Evolutionary conservation across 1,140 invertebrate species (phyloP), one percentile per base, ranked within the genome.

Genomic region (Hermetia illucens): DNA sequence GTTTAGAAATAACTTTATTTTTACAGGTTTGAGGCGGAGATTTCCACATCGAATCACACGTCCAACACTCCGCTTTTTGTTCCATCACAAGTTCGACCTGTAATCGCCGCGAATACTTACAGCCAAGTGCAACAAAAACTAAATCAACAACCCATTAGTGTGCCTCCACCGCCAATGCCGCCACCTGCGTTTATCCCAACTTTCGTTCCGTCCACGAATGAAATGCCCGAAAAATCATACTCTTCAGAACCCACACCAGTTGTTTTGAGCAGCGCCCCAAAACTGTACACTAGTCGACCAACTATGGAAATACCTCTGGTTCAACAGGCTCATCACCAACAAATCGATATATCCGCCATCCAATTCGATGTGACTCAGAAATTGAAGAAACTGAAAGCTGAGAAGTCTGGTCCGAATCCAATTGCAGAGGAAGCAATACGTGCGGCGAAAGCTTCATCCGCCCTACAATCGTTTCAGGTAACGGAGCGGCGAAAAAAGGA

Each of bases 1-100:
- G 32, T 35, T 21, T 16, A 29, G 27, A 22, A 32, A 31, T 8
- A 53, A 40, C 40, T 46, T 22, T 40, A 18, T 49, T 50, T n/a
- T n/a, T n/a, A 9, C 46, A 84, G 81, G 46, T 89, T 89, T 59
- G 84, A 88, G 53, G 82, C 83, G n/a, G 84, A 88, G 63, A 87
- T 86, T 43, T 78, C 80, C 5, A 72, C 36, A 63, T 63, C 34
- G 53, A 59, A n/a, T 35, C 13, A 25, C 22, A 27, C 29, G 6
- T 48, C 46, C 6, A 27, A 46, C 2, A 46, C 51, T 4, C 50
- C 56, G 29, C 48, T 61, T 2, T 61, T 71, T 40, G 58, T 70
- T 24, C 62, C 69, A 17, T 62, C 64, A 17, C 62, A 69, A 34
- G 65, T 71, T 4, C 63, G 73, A 15, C 71, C 73, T 10, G 72